Evolutionary conservation across 2,888 invertebrate species (phyloP).

Genomic region (Metacarcinus magister): DNA sequence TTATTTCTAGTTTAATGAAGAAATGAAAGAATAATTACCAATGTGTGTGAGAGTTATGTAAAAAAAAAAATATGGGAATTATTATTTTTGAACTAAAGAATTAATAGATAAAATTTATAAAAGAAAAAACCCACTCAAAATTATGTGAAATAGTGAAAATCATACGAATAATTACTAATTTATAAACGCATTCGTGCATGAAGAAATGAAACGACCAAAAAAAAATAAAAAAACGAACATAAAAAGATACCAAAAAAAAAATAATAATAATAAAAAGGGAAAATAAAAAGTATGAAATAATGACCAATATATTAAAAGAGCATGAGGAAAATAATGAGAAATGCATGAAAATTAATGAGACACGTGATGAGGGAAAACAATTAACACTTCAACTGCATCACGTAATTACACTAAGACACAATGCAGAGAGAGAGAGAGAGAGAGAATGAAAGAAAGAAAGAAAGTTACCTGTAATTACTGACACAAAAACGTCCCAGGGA

Average conservation of each 20-base stretch:
- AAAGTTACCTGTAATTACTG: not conserved
- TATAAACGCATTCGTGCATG: not conserved
- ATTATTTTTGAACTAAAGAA: not conserved
- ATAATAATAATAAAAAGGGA: not conserved
- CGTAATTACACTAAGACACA: not conserved
- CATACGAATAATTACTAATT: constrained; percentile 26
- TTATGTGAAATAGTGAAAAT: not conserved
- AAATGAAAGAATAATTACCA: constrained; percentile 15
- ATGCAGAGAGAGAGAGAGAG: not conserved
- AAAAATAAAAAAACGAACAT: not conserved
- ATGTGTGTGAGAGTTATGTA: not conserved
- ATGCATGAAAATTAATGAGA: not conserved
- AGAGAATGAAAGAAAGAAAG: not conserved
- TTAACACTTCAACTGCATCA: not conserved
- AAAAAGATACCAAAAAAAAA: not conserved
- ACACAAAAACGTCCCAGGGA: not conserved
- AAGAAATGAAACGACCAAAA: not conserved
- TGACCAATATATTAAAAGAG: not conserved
- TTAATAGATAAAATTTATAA: not conserved
- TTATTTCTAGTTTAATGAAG: not conserved
- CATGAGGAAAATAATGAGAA: not conserved
- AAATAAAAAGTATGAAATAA: not conserved
- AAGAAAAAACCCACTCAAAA: not conserved
- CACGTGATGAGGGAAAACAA: not conserved
- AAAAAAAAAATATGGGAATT: not conserved